phyloP scores from a whole-genome alignment of 2,888 invertebrate species.

The Hololepta plana region DNA sequence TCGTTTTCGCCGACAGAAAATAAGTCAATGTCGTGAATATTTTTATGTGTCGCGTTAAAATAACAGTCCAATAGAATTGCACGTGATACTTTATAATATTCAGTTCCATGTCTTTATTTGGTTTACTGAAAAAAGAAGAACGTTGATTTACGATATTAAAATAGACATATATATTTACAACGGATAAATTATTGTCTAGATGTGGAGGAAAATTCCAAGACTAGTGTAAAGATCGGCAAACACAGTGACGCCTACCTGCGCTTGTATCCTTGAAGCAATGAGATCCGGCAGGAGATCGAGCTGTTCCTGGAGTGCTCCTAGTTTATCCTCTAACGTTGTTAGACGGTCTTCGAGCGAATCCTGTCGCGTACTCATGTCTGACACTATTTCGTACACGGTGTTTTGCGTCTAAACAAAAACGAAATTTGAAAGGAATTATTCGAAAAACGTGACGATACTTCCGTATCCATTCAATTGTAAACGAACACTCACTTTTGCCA shows the following conservation, averaged over 20 bases:
- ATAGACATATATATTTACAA: too few species aligned
- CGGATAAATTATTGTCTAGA: too few species aligned
- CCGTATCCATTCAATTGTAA: not conserved
- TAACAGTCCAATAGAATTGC: too few species aligned
- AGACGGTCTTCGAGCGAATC: constrained; percentile 87
- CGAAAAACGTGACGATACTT: not conserved
- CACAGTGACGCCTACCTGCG: constrained; percentile 25
- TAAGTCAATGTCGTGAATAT: too few species aligned
- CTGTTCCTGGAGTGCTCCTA: constrained; percentile 73
- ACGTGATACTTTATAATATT: too few species aligned
- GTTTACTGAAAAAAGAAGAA: too few species aligned
- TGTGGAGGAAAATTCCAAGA: too few species aligned
- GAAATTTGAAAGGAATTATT: constrained; percentile 2
- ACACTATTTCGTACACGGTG: constrained; percentile 94
- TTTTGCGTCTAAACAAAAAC: constrained; percentile 70
- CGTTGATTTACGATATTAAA: too few species aligned
- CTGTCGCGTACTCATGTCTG: constrained; percentile 91
- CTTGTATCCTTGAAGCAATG: constrained; percentile 37
- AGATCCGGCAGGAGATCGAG: constrained; percentile 71
- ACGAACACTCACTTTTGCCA: constrained; percentile 78
- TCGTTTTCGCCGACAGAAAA: too few species aligned
- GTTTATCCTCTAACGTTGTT: constrained; percentile 81
- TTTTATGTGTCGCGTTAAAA: too few species aligned
- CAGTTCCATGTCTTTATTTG: too few species aligned
- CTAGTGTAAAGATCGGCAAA: too few species aligned